Conservation (phyloP, 2,888 invertebrate species). For the Acanthopleura granulata region DNA sequence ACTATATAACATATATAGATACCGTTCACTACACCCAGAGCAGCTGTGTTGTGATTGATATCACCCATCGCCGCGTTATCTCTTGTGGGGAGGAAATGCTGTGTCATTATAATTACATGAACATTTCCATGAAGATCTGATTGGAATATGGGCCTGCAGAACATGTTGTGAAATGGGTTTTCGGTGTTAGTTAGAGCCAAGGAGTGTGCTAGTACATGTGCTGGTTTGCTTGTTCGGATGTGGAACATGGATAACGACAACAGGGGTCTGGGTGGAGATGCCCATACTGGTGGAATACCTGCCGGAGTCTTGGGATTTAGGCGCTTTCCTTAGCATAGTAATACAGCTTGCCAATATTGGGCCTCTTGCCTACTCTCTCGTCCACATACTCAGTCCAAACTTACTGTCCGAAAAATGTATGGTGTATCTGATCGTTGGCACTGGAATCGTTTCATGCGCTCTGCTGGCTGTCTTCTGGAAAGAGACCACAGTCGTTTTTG, state of each 20-base stretch:
- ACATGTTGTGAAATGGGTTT: no score
- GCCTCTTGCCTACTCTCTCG: constrained; percentile 77
- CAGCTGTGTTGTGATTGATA: no score
- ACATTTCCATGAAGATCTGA: no score
- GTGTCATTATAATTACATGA: no score
- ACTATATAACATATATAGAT: no score
- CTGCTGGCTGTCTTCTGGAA: constrained; percentile 73
- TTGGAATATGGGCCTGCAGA: no score
- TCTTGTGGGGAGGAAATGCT: no score
- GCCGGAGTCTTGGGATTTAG: constrained; percentile 90
- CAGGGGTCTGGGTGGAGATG: constrained; percentile 88
- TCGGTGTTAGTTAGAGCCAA: no score
- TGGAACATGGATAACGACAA: constrained; percentile 86
- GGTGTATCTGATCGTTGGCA: constrained; percentile 68
- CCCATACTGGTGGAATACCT: constrained; percentile 85
- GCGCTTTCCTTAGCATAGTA: constrained; percentile 85
- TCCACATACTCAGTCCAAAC: constrained; percentile 23
- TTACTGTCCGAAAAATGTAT: constrained; percentile 64
- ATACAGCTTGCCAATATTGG: constrained; percentile 86
- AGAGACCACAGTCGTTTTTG: constrained; percentile 72
- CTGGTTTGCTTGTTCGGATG: constrained; percentile 76
- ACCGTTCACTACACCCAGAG: no score
- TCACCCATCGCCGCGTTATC: no score
- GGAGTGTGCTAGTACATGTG: constrained; percentile 72
- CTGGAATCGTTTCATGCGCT: constrained; percentile 70